Evolutionary conservation across 2,113 vertebrate genomes (phyloP).

Genomic region (Jaculus jaculus): DNA sequence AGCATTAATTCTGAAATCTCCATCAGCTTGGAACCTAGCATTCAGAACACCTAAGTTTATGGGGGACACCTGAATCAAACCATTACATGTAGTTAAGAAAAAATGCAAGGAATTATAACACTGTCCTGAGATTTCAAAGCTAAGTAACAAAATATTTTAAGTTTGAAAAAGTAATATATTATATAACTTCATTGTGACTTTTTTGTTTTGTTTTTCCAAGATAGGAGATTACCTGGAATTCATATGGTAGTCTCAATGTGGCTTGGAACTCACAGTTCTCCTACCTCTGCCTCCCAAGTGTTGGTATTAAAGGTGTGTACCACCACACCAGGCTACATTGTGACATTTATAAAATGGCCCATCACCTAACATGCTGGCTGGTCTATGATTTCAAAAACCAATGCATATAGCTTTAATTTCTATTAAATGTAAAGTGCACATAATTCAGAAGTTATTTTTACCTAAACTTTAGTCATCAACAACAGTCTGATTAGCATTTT

Average conservation of each 20-base stretch:
- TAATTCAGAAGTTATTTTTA: slow-evolving; percentile 29
- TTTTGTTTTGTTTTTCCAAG: no score
- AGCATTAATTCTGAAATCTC: no score
- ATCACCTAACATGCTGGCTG: slow-evolving; percentile 21
- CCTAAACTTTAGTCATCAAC: slow-evolving; percentile 20
- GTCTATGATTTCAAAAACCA: not conserved
- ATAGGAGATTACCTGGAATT: no score
- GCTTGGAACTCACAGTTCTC: no score
- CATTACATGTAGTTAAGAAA: not conserved
- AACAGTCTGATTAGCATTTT: slow-evolving; percentile 29
- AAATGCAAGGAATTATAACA: slow-evolving; percentile 23
- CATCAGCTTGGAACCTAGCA: no score
- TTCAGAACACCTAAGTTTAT: no score
- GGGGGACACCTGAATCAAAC: no score
- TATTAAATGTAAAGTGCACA: slow-evolving; percentile 7
- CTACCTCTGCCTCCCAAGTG: no score
- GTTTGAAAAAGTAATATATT: slow-evolving; percentile 33
- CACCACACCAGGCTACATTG: no score
- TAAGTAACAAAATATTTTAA: not conserved
- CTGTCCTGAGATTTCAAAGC: slow-evolving; percentile 14
- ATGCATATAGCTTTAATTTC: not conserved
- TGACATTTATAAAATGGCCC: slow-evolving; percentile 5
- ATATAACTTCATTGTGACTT: not conserved
- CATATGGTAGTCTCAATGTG: no score
- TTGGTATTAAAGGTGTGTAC: no score